Percentiles rank a stretch among this genome's conserved stretches.
These are phyloP conservation scores for Telmatherina bonti DNA, from an alignment of 2,797 vertebrate genomes.

Conservation along the genomic window DNA sequence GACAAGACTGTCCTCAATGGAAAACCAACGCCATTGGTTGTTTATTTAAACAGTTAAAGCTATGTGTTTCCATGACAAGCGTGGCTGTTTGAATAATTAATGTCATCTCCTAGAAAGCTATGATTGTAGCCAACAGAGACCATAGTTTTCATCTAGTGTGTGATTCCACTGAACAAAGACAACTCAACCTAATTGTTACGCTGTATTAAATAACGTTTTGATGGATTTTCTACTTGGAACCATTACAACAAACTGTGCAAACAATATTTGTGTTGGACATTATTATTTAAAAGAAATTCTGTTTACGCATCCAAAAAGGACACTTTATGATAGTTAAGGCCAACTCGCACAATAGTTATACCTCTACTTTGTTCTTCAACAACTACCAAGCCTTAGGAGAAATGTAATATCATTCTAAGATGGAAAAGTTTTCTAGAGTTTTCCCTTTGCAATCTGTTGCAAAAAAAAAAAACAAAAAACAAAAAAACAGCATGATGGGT, in stretches of 20 bases:
- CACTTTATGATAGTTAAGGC: no score
- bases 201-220: neutral
- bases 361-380: neutral
- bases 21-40: neutral
- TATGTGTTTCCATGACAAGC: neutral
- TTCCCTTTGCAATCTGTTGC: no score
- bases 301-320: no score
- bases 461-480: no score
- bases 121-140: neutral
- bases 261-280: no score
- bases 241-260: no score
- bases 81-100: slow-evolving; percentile 8
- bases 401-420: neutral
- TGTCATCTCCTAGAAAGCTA: slow-evolving; percentile 3
- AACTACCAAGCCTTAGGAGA: neutral
- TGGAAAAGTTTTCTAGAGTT: no score
- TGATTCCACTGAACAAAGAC: neutral
- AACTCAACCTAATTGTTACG: neutral
- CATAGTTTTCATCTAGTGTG: neutral
- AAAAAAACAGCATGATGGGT: no score
- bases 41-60: slow-evolving; percentile 6
- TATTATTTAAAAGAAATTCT: neutral
- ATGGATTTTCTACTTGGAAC: neutral
- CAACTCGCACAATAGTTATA: no score
- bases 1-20: neutral